Evolutionary conservation across 35 echinoderm and acorn worm species (phyloP), one percentile per base, ranked within the genome.

Genomic region (Patiria miniata): DNA sequence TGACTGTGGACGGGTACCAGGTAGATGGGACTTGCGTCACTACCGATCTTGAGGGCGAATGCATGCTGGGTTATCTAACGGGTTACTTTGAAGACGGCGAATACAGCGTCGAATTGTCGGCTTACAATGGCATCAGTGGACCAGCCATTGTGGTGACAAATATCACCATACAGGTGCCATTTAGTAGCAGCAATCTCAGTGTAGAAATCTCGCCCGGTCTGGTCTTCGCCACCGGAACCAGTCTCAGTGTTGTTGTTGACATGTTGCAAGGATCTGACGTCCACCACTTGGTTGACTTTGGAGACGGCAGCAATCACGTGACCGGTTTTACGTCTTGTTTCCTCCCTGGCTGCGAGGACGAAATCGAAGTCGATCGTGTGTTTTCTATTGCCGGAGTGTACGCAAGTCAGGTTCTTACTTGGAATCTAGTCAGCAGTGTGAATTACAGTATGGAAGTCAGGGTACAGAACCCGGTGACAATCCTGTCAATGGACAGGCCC

Each of bases 391-490:
- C 82, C 17, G 82, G 82, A 21, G 14, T 17, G 29, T 84, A 84
- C 57, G 3, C 59, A 9, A 15, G 53, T 21, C 6, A 22, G 21
- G 28, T 84, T 2, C 30, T 16, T 36, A 22, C 22, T 53, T 38
- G 15, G 82, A 84, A 84, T 84, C 52, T 59, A 28, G 19, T 84
- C 32, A 84, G 82, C 53, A 84, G 36, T 40, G 53, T 18, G 9
- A 84, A 9, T 33, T 39, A 60, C 38, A 58, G 57, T 32, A 9
- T 17, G 4, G 38, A 37, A 9, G 30, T 84, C 9, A 38, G 39
- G 21, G 51, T 61, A 36, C 82, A 61, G 38, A 59, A 84, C 57
- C 82, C 82, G 59, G 55, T 84, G 0, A 53, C 33, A 16, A 12
- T 21, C 21, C 28, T 84, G 8, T 19, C 14, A 26, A 57, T 84